Evolutionary conservation across 2,888 invertebrate genomes (phyloP).

Genomic region (Orchestes rusci): DNA sequence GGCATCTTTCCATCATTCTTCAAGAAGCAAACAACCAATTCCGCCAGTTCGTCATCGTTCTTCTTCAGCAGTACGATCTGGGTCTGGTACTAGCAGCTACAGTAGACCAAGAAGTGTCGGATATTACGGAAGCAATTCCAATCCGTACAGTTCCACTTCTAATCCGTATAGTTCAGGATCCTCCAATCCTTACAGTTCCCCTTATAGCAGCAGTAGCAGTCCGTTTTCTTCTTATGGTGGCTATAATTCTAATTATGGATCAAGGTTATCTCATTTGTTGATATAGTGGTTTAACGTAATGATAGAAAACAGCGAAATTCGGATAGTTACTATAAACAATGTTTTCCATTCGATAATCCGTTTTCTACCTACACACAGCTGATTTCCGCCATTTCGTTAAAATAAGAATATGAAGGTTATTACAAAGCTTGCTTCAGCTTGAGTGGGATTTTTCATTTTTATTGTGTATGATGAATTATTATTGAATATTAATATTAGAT

Average conservation of each 20-base stretch:
- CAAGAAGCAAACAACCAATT: constrained; percentile 36
- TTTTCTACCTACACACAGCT: too few species aligned
- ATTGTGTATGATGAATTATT: too few species aligned
- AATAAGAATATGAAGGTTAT: too few species aligned
- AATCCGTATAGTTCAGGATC: constrained; percentile 37
- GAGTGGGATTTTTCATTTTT: too few species aligned
- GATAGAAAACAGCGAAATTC: too few species aligned
- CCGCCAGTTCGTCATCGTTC: constrained; percentile 38
- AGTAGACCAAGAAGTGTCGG: constrained; percentile 37
- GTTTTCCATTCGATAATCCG: too few species aligned
- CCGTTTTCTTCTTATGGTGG: constrained; percentile 13
- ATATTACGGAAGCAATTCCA: constrained; percentile 36
- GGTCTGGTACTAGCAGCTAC: constrained; percentile 29
- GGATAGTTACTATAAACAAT: too few species aligned
- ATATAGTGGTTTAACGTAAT: too few species aligned
- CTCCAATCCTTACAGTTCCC: constrained; percentile 12
- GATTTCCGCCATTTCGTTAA: too few species aligned
- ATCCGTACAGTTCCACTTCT: constrained; percentile 37
- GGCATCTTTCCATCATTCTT: constrained; percentile 28
- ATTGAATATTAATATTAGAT: too few species aligned
- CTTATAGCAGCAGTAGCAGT: constrained; percentile 11
- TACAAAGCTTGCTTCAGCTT: too few species aligned
- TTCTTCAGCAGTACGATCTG: constrained; percentile 36
- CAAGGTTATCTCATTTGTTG: too few species aligned
- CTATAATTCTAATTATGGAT: constrained; percentile 19